Conservation (phyloP, 2,113 vertebrate genomes). For the Balaeniceps rex region DNA sequence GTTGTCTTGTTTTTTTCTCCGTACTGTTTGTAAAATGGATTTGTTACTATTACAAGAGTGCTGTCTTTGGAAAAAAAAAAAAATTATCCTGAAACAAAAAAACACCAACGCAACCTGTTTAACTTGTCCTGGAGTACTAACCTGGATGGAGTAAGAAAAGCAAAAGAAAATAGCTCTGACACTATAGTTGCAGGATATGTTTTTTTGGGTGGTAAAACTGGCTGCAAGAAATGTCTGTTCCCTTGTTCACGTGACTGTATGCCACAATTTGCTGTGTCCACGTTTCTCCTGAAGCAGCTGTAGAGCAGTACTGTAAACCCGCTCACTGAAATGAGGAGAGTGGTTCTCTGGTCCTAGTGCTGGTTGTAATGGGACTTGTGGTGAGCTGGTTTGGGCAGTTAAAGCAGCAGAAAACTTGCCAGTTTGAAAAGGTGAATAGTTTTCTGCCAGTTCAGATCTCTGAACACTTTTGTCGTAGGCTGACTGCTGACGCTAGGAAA, state of each 20-base stretch:
- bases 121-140: background rate
- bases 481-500: background rate
- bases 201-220: background rate
- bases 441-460: background rate
- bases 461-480: background rate
- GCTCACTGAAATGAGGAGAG: background rate
- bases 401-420: background rate
- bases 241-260: rapidly evolving
- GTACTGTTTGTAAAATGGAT: background rate
- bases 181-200: background rate
- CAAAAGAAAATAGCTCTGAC: background rate
- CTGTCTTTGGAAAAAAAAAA: background rate
- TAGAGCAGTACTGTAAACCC: background rate
- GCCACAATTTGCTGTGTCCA: background rate
- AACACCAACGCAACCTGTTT: background rate
- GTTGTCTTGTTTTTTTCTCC: background rate
- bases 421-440: background rate
- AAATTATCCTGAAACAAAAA: background rate
- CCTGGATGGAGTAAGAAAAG: background rate
- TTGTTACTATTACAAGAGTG: background rate
- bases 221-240: background rate
- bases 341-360: background rate
- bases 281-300: background rate
- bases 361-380: rapidly evolving
- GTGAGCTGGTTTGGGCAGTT: background rate